Percentiles rank a stretch among this genome's conserved stretches.
These are phyloP conservation scores for Trinectes maculatus DNA, from an alignment of 2,113 vertebrate genomes.

Conservation along the genomic window DNA sequence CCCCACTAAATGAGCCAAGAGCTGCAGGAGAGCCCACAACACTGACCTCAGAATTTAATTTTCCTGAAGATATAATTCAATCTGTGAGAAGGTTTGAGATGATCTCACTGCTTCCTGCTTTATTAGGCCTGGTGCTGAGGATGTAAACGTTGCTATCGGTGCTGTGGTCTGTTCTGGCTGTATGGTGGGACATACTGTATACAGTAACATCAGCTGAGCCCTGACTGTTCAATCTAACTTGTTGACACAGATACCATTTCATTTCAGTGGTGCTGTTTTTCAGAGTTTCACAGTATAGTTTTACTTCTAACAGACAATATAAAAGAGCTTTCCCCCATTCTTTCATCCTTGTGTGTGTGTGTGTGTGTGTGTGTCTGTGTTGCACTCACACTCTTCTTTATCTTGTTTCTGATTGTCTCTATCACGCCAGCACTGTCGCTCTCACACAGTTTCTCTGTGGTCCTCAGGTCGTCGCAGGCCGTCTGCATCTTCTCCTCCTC, in stretches of 20 bases:
- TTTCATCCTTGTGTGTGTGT: too few relatives aligned
- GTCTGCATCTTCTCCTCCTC: conserved; percentile 99
- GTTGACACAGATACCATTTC: neutral
- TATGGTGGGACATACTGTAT: conserved; percentile 11
- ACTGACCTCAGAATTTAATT: conserved; percentile 12
- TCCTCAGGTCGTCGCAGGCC: conserved; percentile 95
- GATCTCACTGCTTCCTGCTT: conserved; percentile 60
- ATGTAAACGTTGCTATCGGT: conserved; percentile 28
- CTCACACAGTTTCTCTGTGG: conserved; percentile 96
- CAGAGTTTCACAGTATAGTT: too few relatives aligned
- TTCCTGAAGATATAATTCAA: conserved; percentile 50
- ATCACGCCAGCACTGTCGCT: conserved; percentile 95
- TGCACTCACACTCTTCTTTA: conserved; percentile 94
- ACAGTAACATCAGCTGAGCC: conserved; percentile 4
- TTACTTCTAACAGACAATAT: too few relatives aligned
- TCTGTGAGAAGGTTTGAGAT: conserved; percentile 50
- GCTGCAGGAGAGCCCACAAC: conserved; percentile 14
- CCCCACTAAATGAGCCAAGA: conserved; percentile 2
- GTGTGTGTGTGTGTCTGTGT: too few relatives aligned
- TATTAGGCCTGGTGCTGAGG: conserved; percentile 26
- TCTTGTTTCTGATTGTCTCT: conserved; percentile 98
- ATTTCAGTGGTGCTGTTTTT: neutral
- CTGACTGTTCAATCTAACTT: neutral
- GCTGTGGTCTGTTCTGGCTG: conserved; percentile 4
- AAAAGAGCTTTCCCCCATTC: too few relatives aligned